Evolutionary conservation across 2,113 vertebrate genomes (phyloP).

Genomic region (Numenius arquata): DNA sequence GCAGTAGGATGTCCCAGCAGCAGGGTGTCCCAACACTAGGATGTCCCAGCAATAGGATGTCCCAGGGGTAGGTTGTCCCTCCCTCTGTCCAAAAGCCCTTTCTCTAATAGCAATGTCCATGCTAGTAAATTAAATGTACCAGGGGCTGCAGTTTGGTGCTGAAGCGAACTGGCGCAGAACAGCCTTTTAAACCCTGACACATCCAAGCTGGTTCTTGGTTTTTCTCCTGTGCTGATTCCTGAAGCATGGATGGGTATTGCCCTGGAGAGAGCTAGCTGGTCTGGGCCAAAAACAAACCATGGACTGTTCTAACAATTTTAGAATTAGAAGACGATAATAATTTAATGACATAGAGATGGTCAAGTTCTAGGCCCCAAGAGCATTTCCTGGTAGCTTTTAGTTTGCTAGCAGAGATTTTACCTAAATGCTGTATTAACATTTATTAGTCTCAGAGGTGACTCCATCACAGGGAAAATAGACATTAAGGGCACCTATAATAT

Average conservation of each 20-base stretch:
- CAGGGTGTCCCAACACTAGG: background rate
- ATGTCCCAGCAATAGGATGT: background rate
- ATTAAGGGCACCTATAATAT: background rate
- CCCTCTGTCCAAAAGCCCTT: background rate
- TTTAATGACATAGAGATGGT: background rate
- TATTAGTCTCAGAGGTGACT: too few relatives aligned
- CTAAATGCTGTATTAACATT: background rate
- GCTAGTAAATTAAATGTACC: too few relatives aligned
- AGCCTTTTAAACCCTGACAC: background rate
- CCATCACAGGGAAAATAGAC: background rate
- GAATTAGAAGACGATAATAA: background rate
- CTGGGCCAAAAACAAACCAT: background rate
- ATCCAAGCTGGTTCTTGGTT: background rate
- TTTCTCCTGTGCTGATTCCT: background rate
- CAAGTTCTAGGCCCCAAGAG: background rate
- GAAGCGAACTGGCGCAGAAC: background rate
- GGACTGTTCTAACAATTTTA: background rate
- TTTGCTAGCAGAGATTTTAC: background rate
- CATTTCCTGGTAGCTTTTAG: accelerated
- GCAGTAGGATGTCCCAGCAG: background rate
- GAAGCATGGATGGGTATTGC: accelerated
- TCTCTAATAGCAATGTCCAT: accelerated
- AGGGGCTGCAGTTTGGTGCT: too few relatives aligned
- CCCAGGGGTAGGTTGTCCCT: too few relatives aligned
- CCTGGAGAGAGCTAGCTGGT: too few relatives aligned